Conservation (phyloP, 1,140 invertebrate species). For the Centruroides vittatus region DNA sequence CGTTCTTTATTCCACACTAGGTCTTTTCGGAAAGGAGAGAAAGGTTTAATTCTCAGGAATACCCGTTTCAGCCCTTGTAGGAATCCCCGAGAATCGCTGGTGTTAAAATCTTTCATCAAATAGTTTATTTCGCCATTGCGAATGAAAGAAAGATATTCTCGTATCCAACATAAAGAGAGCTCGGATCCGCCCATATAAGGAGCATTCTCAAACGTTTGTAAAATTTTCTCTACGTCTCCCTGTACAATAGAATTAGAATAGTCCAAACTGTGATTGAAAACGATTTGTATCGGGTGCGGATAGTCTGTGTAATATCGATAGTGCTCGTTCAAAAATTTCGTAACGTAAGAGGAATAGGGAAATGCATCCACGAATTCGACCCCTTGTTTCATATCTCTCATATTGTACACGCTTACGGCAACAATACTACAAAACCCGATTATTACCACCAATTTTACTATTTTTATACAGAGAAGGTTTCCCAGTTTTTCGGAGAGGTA, state of each 20-base stretch:
- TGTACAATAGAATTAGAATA: slow-evolving; percentile 68
- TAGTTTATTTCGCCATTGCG: slow-evolving; percentile 51
- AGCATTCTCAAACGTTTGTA: slow-evolving; percentile 60
- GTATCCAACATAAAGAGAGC: slow-evolving; percentile 80
- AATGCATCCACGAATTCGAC: slow-evolving; percentile 69
- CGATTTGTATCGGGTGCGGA: slow-evolving; percentile 73
- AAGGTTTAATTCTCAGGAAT: slow-evolving; percentile 15
- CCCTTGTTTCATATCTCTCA: slow-evolving; percentile 75
- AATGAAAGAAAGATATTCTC: slow-evolving; percentile 63
- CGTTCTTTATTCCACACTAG: slow-evolving; percentile 62
- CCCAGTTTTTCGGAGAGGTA: slow-evolving; percentile 57
- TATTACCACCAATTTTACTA: slow-evolving; percentile 59
- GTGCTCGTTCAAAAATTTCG: slow-evolving; percentile 72
- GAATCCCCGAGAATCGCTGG: slow-evolving; percentile 60
- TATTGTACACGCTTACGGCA: slow-evolving; percentile 67
- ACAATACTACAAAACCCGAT: slow-evolving; percentile 64
- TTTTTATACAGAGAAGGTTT: slow-evolving; percentile 52
- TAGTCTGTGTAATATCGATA: slow-evolving; percentile 78
- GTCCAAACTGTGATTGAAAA: slow-evolving; percentile 64
- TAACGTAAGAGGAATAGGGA: slow-evolving; percentile 72
- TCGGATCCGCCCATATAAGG: slow-evolving; percentile 52
- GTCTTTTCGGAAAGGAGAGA: slow-evolving; percentile 57
- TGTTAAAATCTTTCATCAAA: slow-evolving; percentile 45
- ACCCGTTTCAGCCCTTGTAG: slow-evolving; percentile 54
- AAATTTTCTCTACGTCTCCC: slow-evolving; percentile 58